phyloP scores from a whole-genome alignment of 2,888 invertebrate species.

The Conus canariensis region DNA sequence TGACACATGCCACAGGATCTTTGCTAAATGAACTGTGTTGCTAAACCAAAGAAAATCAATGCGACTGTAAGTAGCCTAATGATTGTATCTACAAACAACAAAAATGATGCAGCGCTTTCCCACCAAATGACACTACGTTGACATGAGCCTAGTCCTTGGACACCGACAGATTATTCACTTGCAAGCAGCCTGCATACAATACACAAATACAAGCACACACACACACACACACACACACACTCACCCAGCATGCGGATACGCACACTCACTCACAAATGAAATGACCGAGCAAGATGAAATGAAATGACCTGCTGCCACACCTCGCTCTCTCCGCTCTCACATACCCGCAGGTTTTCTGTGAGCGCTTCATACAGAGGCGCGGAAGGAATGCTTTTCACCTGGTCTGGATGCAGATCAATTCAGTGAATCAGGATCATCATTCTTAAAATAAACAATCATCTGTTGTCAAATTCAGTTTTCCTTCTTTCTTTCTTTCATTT shows the following conservation, averaged over 20 bases:
- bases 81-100: background rate
- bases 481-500: background rate
- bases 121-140: too few relatives aligned
- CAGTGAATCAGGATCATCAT: background rate
- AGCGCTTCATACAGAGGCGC: conserved; percentile 22
- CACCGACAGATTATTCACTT: background rate
- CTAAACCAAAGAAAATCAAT: background rate
- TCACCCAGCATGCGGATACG: background rate
- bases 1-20: too few relatives aligned
- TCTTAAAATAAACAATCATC: background rate
- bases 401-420: background rate
- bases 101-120: background rate
- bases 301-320: background rate
- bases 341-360: conserved; percentile 36
- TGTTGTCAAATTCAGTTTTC: background rate
- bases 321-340: conserved; percentile 29
- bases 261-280: background rate
- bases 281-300: background rate
- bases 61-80: background rate
- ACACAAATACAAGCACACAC: background rate
- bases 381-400: background rate
- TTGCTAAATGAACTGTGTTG: background rate
- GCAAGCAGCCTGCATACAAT: background rate
- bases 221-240: background rate
- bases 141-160: background rate